A percentile compares a stretch with the other conserved stretches of the same genome.
phyloP scores from a whole-genome alignment of 2,797 vertebrate species.

The Selene dorsalis region DNA sequence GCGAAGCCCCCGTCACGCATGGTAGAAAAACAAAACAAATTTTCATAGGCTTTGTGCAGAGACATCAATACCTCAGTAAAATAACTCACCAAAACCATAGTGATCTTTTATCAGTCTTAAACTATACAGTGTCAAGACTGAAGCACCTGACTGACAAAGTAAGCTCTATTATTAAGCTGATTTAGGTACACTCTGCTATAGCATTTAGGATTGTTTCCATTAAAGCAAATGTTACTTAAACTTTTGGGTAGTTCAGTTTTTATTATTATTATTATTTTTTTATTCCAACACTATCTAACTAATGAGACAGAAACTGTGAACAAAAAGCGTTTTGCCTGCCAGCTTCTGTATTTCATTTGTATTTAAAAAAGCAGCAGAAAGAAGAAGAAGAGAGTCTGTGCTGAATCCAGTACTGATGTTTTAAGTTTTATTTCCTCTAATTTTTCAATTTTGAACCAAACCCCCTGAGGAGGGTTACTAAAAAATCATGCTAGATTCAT shows the following conservation, averaged over 20 bases:
- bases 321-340: neutral
- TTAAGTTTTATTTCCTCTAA: neutral
- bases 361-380: neutral
- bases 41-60: constrained; percentile 1
- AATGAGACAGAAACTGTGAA: neutral
- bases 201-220: too few relatives aligned
- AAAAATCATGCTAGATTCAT: neutral
- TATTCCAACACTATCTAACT: too few relatives aligned
- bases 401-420: neutral
- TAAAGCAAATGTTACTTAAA: too few relatives aligned
- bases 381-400: too few relatives aligned
- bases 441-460: neutral
- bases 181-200: too few relatives aligned
- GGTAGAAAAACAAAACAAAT: constrained; percentile 14
- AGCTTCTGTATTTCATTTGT: neutral
- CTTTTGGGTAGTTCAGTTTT: too few relatives aligned
- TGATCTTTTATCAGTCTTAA: neutral
- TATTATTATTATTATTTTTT: too few relatives aligned
- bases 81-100: neutral
- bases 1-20: neutral
- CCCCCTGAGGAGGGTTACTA: neutral
- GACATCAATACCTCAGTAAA: neutral
- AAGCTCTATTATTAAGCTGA: neutral
- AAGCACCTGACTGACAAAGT: neutral
- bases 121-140: neutral